Evolutionary conservation across 2,113 vertebrate genomes (phyloP), one percentile per base, ranked within the genome.

Genomic region (Ammodytes marinus): DNA sequence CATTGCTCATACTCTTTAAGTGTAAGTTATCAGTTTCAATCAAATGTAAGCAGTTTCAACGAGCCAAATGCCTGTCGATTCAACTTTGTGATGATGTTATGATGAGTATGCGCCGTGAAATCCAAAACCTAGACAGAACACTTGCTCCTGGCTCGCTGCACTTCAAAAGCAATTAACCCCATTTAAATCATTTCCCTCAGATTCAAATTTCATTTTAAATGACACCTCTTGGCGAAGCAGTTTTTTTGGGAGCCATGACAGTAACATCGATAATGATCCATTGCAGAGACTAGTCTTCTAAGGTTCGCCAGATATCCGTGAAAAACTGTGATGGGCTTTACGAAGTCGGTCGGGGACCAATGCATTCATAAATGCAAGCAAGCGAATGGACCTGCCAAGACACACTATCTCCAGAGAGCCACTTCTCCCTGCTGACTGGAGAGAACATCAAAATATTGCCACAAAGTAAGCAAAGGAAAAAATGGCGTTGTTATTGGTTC

Each of bases 221-320:
- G 78, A 88, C 75, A 85, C 80, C 76, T 79, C 53, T n/a, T 76
- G 86, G 84, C 77, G 50, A 85, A 35, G 64, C 71, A 64, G 50
- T 77, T 86, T 86, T 85, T 79, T 78, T 53, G 65, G 55, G 12
- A 55, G 12, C 69, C 65, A 69, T 85, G 89, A 89, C 88, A 90
- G 88, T 12, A 67, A 77, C 77, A 87, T 94, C 87, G 87, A 87
- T 94, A 91, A 87, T 87, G 88, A 91, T 90, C 78, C 86, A 91
- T 89, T 77, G 70, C 69, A 46, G 40, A 7, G 3, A 55, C 74
- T 69, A 79, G 61, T 80, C 80, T 68, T 82, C 80, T 27, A 47
- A 68, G 54, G 45, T 55, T 90, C 79, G 73, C 47, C 49, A 74
- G 78, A 85, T 79, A 74, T 88, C 87, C 80, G 57, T 52, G 69